Percentiles rank a stretch among this genome's conserved stretches.
These are phyloP conservation scores for Eueides isabella DNA, from an alignment of 1,140 invertebrate species.

Conservation along the genomic window DNA sequence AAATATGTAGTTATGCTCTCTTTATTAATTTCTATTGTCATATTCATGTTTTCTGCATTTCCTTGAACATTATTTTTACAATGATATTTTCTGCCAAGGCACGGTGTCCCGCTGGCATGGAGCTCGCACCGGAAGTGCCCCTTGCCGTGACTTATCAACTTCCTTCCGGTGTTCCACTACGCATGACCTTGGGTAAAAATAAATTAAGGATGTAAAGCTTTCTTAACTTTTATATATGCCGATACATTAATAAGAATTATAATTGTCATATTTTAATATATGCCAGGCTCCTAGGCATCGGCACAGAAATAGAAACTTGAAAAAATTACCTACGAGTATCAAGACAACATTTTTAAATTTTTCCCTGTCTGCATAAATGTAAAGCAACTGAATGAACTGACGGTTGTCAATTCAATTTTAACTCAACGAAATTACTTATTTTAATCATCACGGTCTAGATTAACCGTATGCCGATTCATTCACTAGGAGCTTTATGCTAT, in stretches of 20 bases:
- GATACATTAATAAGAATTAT: neutral
- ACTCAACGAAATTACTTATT: too few relatives aligned
- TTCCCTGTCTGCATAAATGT: too few relatives aligned
- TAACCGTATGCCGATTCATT: too few relatives aligned
- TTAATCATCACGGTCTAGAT: too few relatives aligned
- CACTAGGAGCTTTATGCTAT: too few relatives aligned
- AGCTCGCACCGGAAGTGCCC: constrained; percentile 46
- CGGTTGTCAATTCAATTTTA: too few relatives aligned
- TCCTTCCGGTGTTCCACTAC: constrained; percentile 38
- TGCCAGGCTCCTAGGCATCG: too few relatives aligned
- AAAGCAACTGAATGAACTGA: too few relatives aligned
- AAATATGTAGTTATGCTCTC: neutral
- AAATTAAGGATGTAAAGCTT: neutral
- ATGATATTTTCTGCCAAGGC: constrained; percentile 27
- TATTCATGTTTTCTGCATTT: constrained; percentile 8
- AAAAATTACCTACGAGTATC: too few relatives aligned
- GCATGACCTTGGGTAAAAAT: constrained; percentile 17
- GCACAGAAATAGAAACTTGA: too few relatives aligned
- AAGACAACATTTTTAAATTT: too few relatives aligned
- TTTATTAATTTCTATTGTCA: neutral
- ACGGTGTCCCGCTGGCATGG: constrained; percentile 24
- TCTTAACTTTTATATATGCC: neutral
- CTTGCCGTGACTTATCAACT: constrained; percentile 64
- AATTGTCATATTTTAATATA: neutral
- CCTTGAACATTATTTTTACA: constrained; percentile 7